phyloP scores from a whole-genome alignment of 2,113 vertebrate species.

The Corvus moneduloides region DNA sequence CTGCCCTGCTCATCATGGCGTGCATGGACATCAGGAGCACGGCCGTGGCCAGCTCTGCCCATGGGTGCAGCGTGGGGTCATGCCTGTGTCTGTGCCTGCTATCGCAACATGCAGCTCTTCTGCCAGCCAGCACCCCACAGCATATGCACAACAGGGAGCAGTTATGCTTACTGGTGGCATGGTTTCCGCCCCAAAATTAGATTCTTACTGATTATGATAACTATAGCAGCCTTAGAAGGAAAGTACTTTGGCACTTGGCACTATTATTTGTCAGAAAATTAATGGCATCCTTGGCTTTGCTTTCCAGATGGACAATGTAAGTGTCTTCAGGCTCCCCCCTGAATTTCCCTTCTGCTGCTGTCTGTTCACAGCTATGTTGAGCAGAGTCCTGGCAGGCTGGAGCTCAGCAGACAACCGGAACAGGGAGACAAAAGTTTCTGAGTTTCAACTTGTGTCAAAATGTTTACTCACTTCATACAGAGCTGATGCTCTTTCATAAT shows the following conservation, averaged over 20 bases:
- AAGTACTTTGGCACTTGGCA: neutral
- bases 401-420: neutral
- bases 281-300: neutral
- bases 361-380: neutral
- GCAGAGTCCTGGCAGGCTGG: neutral
- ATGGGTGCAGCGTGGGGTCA: fast-evolving
- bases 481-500: neutral
- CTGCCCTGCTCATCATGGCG: fast-evolving
- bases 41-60: neutral
- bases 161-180: neutral
- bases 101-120: neutral
- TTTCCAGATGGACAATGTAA: conserved; percentile 4
- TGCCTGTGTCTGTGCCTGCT: neutral
- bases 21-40: fast-evolving
- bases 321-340: neutral
- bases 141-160: fast-evolving
- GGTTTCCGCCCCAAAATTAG: neutral
- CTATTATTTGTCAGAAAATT: neutral
- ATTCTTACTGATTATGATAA: neutral
- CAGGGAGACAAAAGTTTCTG: neutral
- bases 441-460: neutral
- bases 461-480: conserved; percentile 1
- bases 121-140: neutral
- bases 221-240: neutral
- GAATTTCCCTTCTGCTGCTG: neutral